Percentiles rank a stretch among this genome's conserved stretches.
phyloP scores from a whole-genome alignment of 2,888 invertebrate species.

The Eupithecia exiguata region DNA sequence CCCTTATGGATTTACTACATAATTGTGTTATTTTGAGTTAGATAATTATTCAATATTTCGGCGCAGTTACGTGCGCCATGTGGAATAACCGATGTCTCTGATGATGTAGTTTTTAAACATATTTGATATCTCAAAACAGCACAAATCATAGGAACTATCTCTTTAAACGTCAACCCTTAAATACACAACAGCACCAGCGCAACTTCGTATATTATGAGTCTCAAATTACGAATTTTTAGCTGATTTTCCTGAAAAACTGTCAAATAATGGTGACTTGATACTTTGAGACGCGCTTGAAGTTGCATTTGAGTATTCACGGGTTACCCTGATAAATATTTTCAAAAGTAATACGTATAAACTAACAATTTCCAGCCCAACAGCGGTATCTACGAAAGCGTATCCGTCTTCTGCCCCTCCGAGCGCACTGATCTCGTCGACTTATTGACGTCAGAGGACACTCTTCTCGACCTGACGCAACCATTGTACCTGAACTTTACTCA shows the following conservation, averaged over 20 bases:
- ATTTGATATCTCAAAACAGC: not conserved
- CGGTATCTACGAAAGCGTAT: constrained; percentile 91
- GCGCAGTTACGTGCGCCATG: not conserved
- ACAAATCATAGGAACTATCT: not conserved
- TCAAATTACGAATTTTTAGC: no score
- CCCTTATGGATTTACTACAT: no score
- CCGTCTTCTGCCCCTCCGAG: constrained; percentile 92
- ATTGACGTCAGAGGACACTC: constrained; percentile 89
- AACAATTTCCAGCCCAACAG: constrained; percentile 87
- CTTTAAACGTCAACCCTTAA: not conserved
- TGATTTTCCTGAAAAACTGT: no score
- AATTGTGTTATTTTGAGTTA: no score
- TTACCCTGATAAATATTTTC: not conserved
- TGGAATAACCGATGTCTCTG: not conserved
- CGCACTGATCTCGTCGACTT: constrained; percentile 88
- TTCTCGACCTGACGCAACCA: constrained; percentile 91
- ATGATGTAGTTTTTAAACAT: not conserved
- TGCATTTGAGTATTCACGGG: no score
- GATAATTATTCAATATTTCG: not conserved
- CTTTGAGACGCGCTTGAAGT: no score
- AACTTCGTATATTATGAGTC: no score
- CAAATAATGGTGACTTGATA: no score
- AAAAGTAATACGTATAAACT: not conserved
- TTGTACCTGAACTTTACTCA: constrained; percentile 94
- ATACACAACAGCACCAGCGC: no score